Conservation (phyloP, 2,113 vertebrate genomes). For the Mesoclemmys tuberculata region DNA sequence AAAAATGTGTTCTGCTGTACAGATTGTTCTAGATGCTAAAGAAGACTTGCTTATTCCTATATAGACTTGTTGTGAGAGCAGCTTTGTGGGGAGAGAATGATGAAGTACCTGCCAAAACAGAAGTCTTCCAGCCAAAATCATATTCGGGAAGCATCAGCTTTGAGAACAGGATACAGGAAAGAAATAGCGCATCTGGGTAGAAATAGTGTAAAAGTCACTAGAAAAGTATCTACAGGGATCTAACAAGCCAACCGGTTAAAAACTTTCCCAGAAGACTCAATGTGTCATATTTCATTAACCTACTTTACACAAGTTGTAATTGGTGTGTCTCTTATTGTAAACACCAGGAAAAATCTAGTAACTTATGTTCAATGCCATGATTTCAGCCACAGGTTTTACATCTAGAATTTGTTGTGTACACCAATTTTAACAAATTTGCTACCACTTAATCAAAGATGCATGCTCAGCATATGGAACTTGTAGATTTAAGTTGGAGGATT, state of each 20-base stretch:
- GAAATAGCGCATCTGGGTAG: background rate
- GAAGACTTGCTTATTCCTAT: conserved; percentile 54
- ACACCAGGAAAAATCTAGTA: background rate
- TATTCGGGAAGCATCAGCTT: conserved; percentile 5
- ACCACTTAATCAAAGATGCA: background rate
- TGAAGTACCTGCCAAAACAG: conserved; percentile 6
- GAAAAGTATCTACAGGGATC: background rate
- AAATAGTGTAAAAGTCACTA: background rate
- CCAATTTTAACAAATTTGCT: background rate
- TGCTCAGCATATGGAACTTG: background rate
- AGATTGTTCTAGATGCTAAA: conserved; percentile 47
- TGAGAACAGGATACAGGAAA: background rate
- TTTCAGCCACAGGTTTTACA: background rate
- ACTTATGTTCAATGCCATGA: background rate
- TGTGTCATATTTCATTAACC: background rate
- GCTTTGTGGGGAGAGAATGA: conserved; percentile 37
- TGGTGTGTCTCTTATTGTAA: background rate
- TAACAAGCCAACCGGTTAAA: background rate
- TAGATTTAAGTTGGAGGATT: background rate
- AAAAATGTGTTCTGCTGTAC: conserved; percentile 51
- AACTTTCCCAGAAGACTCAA: background rate
- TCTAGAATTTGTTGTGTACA: background rate
- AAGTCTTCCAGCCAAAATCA: background rate
- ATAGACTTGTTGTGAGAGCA: conserved; percentile 36
- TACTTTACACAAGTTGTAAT: background rate